A percentile compares a stretch with the other conserved stretches of the same genome.
Evolutionary conservation across 2,888 invertebrate species (phyloP).

Genomic region (Caenorhabditis sp.): DNA sequence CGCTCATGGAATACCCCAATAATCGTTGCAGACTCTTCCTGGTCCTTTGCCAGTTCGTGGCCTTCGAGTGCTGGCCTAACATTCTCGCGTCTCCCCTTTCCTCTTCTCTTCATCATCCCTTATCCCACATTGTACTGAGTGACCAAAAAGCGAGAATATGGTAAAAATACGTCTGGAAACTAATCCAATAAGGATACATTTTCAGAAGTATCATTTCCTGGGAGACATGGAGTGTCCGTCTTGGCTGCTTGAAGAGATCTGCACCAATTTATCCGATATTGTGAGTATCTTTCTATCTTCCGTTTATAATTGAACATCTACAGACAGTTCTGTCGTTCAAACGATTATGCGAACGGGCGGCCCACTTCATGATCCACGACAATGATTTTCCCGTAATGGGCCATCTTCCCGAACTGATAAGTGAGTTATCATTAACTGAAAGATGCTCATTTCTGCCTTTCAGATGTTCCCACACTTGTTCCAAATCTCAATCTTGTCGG

Average conservation of each 20-base stretch:
- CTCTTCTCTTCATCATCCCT: not conserved
- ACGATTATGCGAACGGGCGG: conserved; percentile 13
- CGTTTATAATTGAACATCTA: not conserved
- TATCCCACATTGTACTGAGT: not conserved
- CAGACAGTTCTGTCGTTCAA: conserved; percentile 40
- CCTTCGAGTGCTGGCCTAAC: not conserved
- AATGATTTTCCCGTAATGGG: too few species aligned
- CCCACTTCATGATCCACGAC: conserved; percentile 12
- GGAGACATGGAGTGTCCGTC: conserved; percentile 36
- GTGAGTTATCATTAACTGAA: not conserved
- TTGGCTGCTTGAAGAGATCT: conserved; percentile 42
- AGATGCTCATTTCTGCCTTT: not conserved
- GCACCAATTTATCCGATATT: conserved; percentile 22
- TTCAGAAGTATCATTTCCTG: conserved; percentile 33
- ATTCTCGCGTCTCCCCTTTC: not conserved
- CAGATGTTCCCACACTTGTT: conserved; percentile 4
- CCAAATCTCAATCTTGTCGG: conserved; percentile 18
- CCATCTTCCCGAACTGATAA: conserved; percentile 15
- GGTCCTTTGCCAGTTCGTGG: not conserved
- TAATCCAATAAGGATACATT: not conserved
- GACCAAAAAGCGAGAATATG: conserved; percentile 1
- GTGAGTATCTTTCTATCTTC: not conserved
- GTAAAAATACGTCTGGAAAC: not conserved
- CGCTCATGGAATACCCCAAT: too few species aligned
- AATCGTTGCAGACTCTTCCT: too few species aligned